Evolutionary conservation across 2,888 invertebrate genomes (phyloP).

Genomic region (Thymelicus lineola): DNA sequence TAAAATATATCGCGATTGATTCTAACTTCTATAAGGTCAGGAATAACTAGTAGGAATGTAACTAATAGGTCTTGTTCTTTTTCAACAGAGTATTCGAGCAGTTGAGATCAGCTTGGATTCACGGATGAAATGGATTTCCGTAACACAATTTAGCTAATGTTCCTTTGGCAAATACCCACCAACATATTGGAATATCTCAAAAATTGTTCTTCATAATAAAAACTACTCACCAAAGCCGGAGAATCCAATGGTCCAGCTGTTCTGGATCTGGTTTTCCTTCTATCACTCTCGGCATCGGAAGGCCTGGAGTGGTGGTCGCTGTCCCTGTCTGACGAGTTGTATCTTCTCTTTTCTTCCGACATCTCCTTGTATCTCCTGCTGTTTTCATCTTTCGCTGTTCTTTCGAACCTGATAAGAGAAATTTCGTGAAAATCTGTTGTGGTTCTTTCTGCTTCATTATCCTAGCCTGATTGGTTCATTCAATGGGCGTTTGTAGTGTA

Average conservation of each 20-base stretch:
- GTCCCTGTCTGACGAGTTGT: constrained; percentile 83
- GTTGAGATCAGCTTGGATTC: too few species aligned
- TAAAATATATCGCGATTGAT: too few species aligned
- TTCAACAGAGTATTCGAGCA: too few species aligned
- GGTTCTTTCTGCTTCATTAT: background rate
- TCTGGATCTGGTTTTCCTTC: constrained; percentile 64
- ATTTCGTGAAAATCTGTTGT: background rate
- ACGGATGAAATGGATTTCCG: too few species aligned
- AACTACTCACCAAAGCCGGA: constrained; percentile 72
- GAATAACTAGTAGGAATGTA: too few species aligned
- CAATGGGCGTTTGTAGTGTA: too few species aligned
- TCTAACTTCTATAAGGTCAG: too few species aligned
- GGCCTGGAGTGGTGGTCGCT: constrained; percentile 69
- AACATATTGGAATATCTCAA: too few species aligned
- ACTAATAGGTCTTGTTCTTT: too few species aligned
- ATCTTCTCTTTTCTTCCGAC: constrained; percentile 81
- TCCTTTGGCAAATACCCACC: too few species aligned
- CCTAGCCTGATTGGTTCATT: too few species aligned
- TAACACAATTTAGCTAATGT: too few species aligned
- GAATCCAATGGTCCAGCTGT: constrained; percentile 72
- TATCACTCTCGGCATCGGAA: constrained; percentile 69
- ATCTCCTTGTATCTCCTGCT: constrained; percentile 59
- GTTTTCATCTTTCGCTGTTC: constrained; percentile 62
- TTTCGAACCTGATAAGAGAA: constrained; percentile 57
- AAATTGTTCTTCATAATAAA: background rate